Conservation (phyloP, 2,888 invertebrate species). For the Morpho achilles region DNA sequence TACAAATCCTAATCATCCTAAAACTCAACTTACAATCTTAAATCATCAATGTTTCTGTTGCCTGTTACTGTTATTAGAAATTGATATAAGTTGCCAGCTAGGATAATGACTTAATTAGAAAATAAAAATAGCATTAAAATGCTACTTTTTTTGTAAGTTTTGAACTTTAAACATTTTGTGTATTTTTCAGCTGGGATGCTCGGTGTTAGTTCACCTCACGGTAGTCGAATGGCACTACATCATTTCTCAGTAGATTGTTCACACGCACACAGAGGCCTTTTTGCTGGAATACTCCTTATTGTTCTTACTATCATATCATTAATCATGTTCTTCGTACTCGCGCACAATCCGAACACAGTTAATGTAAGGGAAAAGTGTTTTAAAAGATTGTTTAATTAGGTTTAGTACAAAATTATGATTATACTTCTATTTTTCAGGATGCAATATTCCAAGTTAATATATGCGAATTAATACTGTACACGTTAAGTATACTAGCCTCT, state of each 20-base stretch:
- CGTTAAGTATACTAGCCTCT: slow-evolving; percentile 81
- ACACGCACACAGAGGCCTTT: slow-evolving; percentile 89
- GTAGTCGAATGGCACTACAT: slow-evolving; percentile 71
- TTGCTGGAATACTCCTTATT: slow-evolving; percentile 85
- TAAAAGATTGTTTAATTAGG: slow-evolving; percentile 1
- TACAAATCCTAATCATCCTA: too few relatives aligned
- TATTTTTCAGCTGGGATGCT: slow-evolving; percentile 76
- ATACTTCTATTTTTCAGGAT: slow-evolving; percentile 46
- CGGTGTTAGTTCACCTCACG: slow-evolving; percentile 64
- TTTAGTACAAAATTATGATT: too few relatives aligned
- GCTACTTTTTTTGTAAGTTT: too few relatives aligned
- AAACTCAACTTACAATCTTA: neutral
- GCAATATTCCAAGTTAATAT: slow-evolving; percentile 88
- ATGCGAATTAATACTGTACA: slow-evolving; percentile 86
- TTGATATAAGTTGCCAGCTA: too few relatives aligned
- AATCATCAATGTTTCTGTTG: neutral
- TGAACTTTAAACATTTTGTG: too few relatives aligned
- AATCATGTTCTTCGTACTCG: slow-evolving; percentile 93
- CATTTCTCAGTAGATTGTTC: slow-evolving; percentile 91
- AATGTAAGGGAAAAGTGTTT: slow-evolving; percentile 47
- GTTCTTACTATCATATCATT: slow-evolving; percentile 91
- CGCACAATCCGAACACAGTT: slow-evolving; percentile 80
- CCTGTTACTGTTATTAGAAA: too few relatives aligned
- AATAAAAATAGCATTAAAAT: too few relatives aligned
- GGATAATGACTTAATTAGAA: too few relatives aligned